Evolutionary conservation across 2,888 invertebrate genomes (phyloP).

Genomic region (Pegoplata infirma): DNA sequence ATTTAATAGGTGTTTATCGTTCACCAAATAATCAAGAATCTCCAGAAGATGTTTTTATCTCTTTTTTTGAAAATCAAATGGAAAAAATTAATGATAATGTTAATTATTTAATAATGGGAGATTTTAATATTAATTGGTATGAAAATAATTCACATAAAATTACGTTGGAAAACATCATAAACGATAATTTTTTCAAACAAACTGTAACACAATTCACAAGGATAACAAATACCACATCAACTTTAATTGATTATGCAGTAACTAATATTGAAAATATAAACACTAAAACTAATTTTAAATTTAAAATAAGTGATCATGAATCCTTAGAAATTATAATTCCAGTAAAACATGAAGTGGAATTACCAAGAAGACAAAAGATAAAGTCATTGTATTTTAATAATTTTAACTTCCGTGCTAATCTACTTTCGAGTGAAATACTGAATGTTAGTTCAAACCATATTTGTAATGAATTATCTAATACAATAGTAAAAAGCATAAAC

Average conservation of each 20-base stretch:
- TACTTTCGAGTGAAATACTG: background rate
- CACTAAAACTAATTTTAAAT: background rate
- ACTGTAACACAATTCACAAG: background rate
- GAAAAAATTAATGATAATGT: no score
- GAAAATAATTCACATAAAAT: background rate
- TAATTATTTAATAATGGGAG: no score
- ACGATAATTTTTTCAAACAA: background rate
- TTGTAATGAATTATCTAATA: background rate
- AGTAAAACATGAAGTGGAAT: background rate
- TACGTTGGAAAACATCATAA: background rate
- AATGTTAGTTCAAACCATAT: background rate
- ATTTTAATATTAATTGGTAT: background rate
- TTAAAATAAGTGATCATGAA: background rate
- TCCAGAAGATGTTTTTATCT: no score
- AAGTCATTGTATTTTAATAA: background rate
- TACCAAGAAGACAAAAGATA: background rate
- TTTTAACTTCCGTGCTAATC: background rate
- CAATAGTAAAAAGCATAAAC: background rate
- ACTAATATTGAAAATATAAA: background rate
- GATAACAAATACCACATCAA: background rate
- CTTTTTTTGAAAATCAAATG: no score
- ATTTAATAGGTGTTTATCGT: background rate
- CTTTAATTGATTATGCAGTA: background rate
- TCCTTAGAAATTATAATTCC: background rate
- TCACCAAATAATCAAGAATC: background rate